phyloP scores from a whole-genome alignment of 2,797 vertebrate genomes.

The Sebastes oblongus region DNA sequence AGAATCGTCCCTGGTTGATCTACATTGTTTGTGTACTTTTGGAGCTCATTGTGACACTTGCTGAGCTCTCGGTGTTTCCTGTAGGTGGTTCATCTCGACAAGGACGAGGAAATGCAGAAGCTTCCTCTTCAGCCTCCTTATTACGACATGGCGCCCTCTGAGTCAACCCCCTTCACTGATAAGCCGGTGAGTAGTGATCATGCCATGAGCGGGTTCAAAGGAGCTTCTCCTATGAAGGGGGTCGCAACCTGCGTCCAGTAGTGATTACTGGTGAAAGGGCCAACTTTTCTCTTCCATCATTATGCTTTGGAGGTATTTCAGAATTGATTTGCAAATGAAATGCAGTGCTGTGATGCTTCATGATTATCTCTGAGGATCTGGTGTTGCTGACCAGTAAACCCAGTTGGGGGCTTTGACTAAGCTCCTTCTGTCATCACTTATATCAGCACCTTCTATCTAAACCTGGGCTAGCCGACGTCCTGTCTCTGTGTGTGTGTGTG shows the following conservation, averaged over 20 bases:
- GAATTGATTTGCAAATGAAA: constrained; percentile 36
- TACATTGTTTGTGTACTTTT: neutral
- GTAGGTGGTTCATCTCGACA: constrained; percentile 91
- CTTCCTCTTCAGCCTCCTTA: constrained; percentile 88
- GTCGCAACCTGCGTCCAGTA: constrained; percentile 16
- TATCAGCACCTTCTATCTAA: constrained; percentile 47
- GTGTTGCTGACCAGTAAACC: constrained; percentile 52
- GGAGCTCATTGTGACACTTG: constrained; percentile 25
- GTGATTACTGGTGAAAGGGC: constrained; percentile 40
- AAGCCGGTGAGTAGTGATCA: constrained; percentile 86
- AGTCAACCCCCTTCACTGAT: constrained; percentile 84
- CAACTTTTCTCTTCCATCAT: neutral
- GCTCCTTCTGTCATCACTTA: constrained; percentile 62
- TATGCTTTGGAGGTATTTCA: constrained; percentile 18
- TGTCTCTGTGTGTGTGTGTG: neutral
- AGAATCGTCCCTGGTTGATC: neutral
- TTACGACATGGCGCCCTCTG: constrained; percentile 88
- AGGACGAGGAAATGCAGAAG: constrained; percentile 88
- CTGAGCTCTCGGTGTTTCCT: constrained; percentile 62
- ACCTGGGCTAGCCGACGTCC: neutral
- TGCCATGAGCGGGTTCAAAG: constrained; percentile 13
- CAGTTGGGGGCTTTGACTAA: constrained; percentile 28
- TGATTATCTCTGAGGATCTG: constrained; percentile 17
- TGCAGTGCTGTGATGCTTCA: neutral
- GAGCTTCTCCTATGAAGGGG: constrained; percentile 27